phyloP scores from a whole-genome alignment of 2,888 invertebrate genomes.

The Morinoia aosen region DNA sequence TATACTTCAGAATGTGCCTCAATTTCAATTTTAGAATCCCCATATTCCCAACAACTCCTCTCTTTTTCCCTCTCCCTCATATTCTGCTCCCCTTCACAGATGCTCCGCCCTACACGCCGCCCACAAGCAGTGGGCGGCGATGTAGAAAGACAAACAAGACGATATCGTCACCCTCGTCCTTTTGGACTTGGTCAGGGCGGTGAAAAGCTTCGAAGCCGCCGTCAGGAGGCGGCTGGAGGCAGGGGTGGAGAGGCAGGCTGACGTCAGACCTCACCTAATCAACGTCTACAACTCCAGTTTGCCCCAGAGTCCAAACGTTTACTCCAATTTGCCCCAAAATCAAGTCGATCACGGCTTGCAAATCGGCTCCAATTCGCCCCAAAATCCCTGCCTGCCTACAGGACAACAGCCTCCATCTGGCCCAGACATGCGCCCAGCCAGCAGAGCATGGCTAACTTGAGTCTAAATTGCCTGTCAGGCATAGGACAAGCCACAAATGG shows the following conservation, averaged over 20 bases:
- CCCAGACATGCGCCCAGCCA: neutral
- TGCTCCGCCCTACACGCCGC: neutral
- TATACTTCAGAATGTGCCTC: neutral
- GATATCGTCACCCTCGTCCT: neutral
- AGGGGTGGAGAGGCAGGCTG: neutral
- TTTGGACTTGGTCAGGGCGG: no score
- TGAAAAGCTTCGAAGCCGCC: no score
- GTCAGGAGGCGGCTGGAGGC: no score
- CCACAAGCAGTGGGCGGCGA: slow-evolving; percentile 1
- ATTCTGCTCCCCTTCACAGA: neutral
- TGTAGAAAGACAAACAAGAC: neutral
- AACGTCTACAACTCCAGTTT: neutral
- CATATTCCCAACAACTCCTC: no score
- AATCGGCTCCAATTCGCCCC: no score
- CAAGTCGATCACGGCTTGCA: no score
- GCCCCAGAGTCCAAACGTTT: no score
- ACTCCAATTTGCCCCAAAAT: neutral
- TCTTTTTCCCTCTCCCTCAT: no score
- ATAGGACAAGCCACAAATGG: neutral
- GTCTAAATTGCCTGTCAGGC: neutral
- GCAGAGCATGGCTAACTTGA: neutral
- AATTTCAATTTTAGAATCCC: no score
- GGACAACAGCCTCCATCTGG: neutral
- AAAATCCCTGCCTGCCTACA: neutral
- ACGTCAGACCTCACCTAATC: no score